Percentiles rank a stretch among this genome's conserved stretches.
Evolutionary conservation across 1,140 invertebrate species (phyloP).

Genomic region (Saccostrea cuccullata): DNA sequence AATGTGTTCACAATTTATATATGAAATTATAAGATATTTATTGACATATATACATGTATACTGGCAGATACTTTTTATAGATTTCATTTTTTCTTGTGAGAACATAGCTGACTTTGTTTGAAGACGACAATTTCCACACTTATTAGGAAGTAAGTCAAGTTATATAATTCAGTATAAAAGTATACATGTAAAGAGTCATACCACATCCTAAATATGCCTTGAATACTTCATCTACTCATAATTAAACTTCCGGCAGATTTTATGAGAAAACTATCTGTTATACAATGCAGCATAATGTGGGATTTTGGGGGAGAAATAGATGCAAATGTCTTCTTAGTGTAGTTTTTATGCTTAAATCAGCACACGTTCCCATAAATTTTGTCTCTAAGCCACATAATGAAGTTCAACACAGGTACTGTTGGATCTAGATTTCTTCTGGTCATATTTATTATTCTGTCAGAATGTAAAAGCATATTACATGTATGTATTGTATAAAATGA

Average conservation of each 20-base stretch:
- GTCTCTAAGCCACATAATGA: neutral
- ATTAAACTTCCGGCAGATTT: constrained; percentile 8
- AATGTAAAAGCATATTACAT: neutral
- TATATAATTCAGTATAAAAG: neutral
- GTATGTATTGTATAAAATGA: neutral
- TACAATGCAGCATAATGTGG: neutral
- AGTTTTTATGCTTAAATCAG: neutral
- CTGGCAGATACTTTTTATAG: neutral
- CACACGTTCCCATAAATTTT: neutral
- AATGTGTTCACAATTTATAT: too few species aligned
- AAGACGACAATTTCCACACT: neutral
- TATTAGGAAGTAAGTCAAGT: neutral
- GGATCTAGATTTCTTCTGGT: neutral
- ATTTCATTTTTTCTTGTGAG: neutral
- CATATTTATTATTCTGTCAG: constrained; percentile 20
- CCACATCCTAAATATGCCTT: neutral
- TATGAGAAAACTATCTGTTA: neutral
- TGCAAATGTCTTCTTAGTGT: neutral
- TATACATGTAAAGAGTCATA: neutral
- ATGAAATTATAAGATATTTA: too few species aligned
- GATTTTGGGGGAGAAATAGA: neutral
- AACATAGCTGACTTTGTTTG: neutral
- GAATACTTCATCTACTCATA: neutral
- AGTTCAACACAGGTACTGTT: neutral
- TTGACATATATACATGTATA: neutral